A percentile compares a stretch with the other conserved stretches of the same genome.
These are phyloP conservation scores for Paedocypris sp. DNA, from an alignment of 2,113 vertebrate species.

Conservation along the genomic window DNA sequence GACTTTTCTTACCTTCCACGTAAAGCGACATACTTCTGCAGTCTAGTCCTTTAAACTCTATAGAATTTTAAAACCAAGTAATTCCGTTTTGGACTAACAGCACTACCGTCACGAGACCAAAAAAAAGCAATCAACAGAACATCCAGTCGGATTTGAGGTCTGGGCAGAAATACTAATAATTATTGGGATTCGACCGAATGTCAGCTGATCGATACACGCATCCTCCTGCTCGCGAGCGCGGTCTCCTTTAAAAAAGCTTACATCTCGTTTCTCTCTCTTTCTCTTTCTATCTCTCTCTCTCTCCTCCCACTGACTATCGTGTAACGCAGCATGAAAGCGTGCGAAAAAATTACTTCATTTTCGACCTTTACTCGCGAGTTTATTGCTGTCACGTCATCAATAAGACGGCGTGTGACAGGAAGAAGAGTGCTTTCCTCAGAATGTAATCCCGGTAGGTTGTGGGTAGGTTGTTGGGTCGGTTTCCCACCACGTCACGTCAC, in stretches of 20 bases:
- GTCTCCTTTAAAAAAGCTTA: background rate
- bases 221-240: no score
- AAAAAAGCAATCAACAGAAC: background rate
- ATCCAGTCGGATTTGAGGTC: background rate
- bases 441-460: no score
- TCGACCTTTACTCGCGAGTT: background rate
- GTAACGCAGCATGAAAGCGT: background rate
- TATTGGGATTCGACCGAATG: background rate
- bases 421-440: no score
- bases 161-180: background rate
- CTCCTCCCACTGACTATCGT: conserved; percentile 1
- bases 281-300: background rate
- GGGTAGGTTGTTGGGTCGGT: no score
- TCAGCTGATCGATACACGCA: conserved; percentile 14
- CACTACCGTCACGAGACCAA: background rate
- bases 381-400: background rate
- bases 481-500: no score
- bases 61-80: background rate
- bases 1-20: conserved; percentile 49
- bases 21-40: conserved; percentile 48
- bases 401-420: background rate
- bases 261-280: background rate
- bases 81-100: background rate
- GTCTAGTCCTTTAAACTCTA: background rate
- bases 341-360: background rate